A percentile compares a stretch with the other conserved stretches of the same genome.
Conservation (phyloP, 2,113 vertebrate species). For the Callipepla squamata region DNA sequence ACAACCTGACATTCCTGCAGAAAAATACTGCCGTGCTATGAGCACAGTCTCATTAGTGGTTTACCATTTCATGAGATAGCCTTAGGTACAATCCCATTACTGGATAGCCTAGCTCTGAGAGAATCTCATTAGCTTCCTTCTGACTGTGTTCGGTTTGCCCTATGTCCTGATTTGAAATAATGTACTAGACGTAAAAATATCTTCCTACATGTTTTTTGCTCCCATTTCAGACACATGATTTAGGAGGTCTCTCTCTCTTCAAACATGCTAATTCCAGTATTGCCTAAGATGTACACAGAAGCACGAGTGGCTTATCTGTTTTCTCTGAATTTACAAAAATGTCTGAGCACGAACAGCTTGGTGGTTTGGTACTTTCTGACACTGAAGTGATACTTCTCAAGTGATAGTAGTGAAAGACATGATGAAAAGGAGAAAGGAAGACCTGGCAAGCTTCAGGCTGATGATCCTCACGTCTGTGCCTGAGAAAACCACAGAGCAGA, state of each 20-base stretch:
- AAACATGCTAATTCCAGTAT: neutral
- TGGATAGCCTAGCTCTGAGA: neutral
- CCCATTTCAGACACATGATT: neutral
- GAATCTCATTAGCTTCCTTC: slow-evolving; percentile 19
- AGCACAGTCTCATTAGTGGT: neutral
- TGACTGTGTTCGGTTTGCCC: neutral
- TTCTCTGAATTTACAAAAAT: slow-evolving; percentile 7
- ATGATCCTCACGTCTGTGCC: neutral
- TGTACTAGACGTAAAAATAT: neutral
- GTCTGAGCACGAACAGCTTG: neutral
- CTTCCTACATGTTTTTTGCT: neutral
- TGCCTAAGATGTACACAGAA: neutral
- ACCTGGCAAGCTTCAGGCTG: neutral
- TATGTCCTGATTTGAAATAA: neutral
- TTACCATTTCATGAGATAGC: neutral
- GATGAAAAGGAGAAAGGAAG: too few relatives aligned
- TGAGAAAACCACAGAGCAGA: neutral
- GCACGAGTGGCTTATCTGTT: neutral
- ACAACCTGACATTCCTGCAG: neutral
- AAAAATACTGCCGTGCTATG: neutral
- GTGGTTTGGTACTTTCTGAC: neutral
- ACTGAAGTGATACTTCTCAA: neutral
- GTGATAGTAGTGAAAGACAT: slow-evolving; percentile 2
- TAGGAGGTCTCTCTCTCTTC: neutral
- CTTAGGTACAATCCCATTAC: neutral